A percentile compares a stretch with the other conserved stretches of the same genome.
Evolutionary conservation across 64 coral and sea anemone species (phyloP).

Genomic region (Dendronephthya gigantea): DNA sequence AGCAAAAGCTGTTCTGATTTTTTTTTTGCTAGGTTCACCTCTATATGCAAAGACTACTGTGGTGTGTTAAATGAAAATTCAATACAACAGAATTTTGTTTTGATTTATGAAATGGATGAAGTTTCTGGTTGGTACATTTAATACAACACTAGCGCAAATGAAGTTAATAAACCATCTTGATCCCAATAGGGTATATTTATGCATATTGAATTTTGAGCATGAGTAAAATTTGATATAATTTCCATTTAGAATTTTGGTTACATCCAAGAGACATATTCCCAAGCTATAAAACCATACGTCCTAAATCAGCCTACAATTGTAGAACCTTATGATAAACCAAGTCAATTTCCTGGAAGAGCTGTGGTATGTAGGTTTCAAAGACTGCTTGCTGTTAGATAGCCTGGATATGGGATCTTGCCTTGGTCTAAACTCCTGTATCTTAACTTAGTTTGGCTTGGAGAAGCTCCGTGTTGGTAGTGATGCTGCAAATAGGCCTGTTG

Average conservation of each 20-base stretch:
- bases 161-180: no score
- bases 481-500: background rate
- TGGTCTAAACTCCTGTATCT: no score
- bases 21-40: conserved; percentile 51
- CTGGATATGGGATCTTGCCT: no score
- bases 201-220: no score
- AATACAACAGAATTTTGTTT: conserved; percentile 74
- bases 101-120: conserved; percentile 98
- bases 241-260: conserved; percentile 82
- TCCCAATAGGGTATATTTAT: no score
- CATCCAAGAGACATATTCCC: conserved; percentile 74
- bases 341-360: conserved; percentile 53
- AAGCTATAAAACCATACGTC: conserved; percentile 74
- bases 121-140: conserved; percentile 68
- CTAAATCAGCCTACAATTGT: conserved; percentile 68
- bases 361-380: no score
- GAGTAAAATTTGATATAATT: no score
- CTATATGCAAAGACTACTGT: conserved; percentile 94
- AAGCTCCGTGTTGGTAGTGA: background rate
- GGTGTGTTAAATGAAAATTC: conserved; percentile 85
- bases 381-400: no score
- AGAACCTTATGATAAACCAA: conserved; percentile 38
- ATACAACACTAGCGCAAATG: no score
- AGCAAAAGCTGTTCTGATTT: background rate
- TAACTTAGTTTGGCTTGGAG: background rate